Conservation (phyloP, 2,888 invertebrate species). For the Oscheius sp. region DNA sequence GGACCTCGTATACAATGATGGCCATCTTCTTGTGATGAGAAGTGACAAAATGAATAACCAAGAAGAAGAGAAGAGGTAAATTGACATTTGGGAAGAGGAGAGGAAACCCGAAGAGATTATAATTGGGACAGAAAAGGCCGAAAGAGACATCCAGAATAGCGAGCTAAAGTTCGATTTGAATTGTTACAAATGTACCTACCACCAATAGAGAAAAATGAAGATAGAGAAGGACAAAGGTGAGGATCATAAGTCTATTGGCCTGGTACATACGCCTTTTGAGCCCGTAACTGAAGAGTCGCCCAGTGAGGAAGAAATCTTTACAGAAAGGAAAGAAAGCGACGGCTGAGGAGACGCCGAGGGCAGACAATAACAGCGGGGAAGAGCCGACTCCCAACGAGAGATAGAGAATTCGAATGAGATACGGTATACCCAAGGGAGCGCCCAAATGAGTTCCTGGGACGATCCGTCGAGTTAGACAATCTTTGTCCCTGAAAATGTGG, state of each 20-base stretch:
- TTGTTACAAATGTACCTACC: slow-evolving; percentile 35
- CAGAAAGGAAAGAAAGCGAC: slow-evolving; percentile 54
- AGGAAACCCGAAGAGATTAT: slow-evolving; percentile 47
- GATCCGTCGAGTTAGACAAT: slow-evolving; percentile 41
- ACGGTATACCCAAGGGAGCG: slow-evolving; percentile 50
- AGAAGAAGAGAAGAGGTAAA: slow-evolving; percentile 49
- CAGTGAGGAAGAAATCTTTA: slow-evolving; percentile 45
- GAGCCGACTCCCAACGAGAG: slow-evolving; percentile 38
- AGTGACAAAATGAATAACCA: slow-evolving; percentile 44
- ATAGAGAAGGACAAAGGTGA: slow-evolving; percentile 42
- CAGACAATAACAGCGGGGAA: slow-evolving; percentile 43
- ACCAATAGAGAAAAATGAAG: slow-evolving; percentile 52
- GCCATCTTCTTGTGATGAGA: slow-evolving; percentile 55
- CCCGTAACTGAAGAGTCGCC: slow-evolving; percentile 18
- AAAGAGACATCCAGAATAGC: slow-evolving; percentile 44
- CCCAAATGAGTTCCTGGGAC: slow-evolving; percentile 52
- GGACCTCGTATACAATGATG: slow-evolving; percentile 55
- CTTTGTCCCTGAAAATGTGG: slow-evolving; percentile 41
- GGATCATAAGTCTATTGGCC: slow-evolving; percentile 45
- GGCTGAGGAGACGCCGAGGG: slow-evolving; percentile 48
- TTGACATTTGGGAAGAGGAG: slow-evolving; percentile 57
- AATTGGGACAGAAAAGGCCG: slow-evolving; percentile 49
- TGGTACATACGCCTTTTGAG: slow-evolving; percentile 43
- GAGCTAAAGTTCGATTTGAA: slow-evolving; percentile 6
- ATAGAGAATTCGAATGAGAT: slow-evolving; percentile 41